These are phyloP conservation scores for Aporrectodea caliginosa DNA, from an alignment of 1,140 invertebrate genomes.

Conservation along the genomic window DNA sequence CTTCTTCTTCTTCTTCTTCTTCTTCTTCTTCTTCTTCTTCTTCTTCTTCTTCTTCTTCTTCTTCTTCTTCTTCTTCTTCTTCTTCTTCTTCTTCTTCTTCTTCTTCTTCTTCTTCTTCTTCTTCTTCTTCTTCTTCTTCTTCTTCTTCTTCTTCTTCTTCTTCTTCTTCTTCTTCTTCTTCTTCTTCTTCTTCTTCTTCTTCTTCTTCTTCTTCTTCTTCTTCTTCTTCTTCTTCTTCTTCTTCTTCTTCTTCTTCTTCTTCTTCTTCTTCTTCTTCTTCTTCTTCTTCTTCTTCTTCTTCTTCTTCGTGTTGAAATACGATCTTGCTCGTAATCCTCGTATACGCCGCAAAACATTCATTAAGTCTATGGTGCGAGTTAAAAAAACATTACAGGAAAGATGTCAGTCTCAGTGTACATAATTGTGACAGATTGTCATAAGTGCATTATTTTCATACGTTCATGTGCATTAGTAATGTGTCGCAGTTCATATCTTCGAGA, in stretches of 20 bases:
- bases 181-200: constrained; percentile 2
- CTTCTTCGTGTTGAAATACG: no score
- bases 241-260: constrained; percentile 2
- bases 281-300: constrained; percentile 3
- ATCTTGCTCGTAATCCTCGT: no score
- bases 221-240: constrained; percentile 3
- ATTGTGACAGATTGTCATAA: no score
- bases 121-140: constrained; percentile 2
- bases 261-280: constrained; percentile 2
- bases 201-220: constrained; percentile 2
- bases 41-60: constrained; percentile 3
- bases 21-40: constrained; percentile 2
- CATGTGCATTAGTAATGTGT: no score
- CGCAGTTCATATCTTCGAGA: no score
- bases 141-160: constrained; percentile 2
- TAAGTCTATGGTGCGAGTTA: no score
- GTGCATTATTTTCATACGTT: no score
- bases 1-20: constrained; percentile 2
- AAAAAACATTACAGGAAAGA: no score
- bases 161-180: not conserved
- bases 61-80: constrained; percentile 2
- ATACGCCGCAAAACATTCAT: no score
- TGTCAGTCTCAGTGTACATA: no score
- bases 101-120: constrained; percentile 3
- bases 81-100: constrained; percentile 2